A percentile compares a stretch with the other conserved stretches of the same genome.
Evolutionary conservation across 2,797 vertebrate genomes (phyloP).

Genomic region (Sebastes taczanowskii): DNA sequence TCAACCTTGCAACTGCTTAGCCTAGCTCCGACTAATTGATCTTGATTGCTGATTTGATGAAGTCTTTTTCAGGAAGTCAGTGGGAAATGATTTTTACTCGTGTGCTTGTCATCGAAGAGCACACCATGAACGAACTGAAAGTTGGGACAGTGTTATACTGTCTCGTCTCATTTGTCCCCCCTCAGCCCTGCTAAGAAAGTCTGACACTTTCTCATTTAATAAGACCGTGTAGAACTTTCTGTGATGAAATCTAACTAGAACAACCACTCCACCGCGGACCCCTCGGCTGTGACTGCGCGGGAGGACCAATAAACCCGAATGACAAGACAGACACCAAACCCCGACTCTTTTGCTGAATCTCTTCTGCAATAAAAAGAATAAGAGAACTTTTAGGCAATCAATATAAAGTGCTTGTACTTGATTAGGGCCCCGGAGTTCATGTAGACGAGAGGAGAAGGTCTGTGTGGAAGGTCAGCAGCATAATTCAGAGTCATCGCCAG

Average conservation of each 20-base stretch:
- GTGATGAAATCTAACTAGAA: constrained; percentile 54
- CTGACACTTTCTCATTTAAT: constrained; percentile 52
- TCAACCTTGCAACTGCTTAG: not conserved
- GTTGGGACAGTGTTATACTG: constrained; percentile 14
- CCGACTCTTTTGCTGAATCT: constrained; percentile 22
- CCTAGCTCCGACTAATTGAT: constrained; percentile 24
- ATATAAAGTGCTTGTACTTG: constrained; percentile 42
- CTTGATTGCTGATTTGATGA: constrained; percentile 52
- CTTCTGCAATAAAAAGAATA: constrained; percentile 36
- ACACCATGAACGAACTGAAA: constrained; percentile 14
- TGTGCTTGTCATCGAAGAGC: constrained; percentile 11
- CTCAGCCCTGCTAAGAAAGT: constrained; percentile 26
- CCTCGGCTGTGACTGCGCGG: constrained; percentile 42
- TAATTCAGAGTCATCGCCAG: constrained; percentile 41
- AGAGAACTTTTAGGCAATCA: constrained; percentile 52
- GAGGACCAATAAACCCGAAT: constrained; percentile 51
- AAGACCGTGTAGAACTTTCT: constrained; percentile 37
- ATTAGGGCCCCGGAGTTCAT: constrained; percentile 43
- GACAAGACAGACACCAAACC: constrained; percentile 37
- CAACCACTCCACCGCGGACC: constrained; percentile 27
- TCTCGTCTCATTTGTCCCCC: constrained; percentile 42
- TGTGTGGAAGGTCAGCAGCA: constrained; percentile 40
- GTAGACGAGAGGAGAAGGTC: constrained; percentile 31
- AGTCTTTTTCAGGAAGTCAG: constrained; percentile 23
- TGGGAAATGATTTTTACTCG: constrained; percentile 10